Percentiles rank a stretch among this genome's conserved stretches.
Conservation (phyloP, 2,888 invertebrate genomes). For the Nephrotoma appendiculata region DNA sequence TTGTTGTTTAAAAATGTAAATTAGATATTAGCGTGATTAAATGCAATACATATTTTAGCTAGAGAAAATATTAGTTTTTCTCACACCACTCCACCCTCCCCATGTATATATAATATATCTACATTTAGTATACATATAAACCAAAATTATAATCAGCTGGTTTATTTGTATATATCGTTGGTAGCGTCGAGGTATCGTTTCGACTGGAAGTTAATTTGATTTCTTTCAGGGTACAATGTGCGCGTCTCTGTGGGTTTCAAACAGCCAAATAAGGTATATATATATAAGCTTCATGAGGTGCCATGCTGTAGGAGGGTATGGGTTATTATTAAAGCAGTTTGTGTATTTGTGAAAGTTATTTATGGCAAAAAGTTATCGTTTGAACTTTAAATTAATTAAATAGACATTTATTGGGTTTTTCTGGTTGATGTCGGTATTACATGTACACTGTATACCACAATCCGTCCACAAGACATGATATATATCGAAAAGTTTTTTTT, state of each 20-base stretch:
- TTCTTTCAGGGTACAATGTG: neutral
- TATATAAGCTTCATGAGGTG: neutral
- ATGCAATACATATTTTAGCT: neutral
- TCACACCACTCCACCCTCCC: neutral
- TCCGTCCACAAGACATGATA: neutral
- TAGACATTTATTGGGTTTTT: neutral
- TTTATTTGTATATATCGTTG: neutral
- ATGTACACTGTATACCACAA: neutral
- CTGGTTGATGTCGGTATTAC: neutral
- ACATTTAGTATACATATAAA: neutral
- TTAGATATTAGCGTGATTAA: neutral
- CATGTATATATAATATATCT: neutral
- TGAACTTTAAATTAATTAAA: neutral
- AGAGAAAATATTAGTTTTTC: neutral
- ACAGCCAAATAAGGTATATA: neutral
- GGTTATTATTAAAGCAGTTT: neutral
- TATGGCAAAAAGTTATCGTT: neutral
- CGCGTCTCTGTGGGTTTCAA: neutral
- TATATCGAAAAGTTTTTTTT: neutral
- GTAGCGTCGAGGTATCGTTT: neutral
- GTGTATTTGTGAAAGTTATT: neutral
- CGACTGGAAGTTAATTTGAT: neutral
- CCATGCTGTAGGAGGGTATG: neutral
- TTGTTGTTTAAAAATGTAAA: neutral
- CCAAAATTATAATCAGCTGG: neutral